Base-by-base conservation (phyloP, 2,113 vertebrate species). In the Burhinus bistriatus region DNA sequence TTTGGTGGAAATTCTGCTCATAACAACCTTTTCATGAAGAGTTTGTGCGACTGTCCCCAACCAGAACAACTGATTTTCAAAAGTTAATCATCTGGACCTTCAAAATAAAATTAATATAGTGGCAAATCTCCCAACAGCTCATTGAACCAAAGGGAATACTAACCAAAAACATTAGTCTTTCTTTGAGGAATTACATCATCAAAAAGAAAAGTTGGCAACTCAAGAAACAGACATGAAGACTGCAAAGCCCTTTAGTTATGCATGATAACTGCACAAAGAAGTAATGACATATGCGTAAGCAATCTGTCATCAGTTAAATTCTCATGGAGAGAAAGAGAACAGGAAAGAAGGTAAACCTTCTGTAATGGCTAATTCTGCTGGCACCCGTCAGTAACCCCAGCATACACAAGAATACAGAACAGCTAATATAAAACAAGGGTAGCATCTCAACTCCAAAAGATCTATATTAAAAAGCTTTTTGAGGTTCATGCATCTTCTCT, bases 401-500 rank as follows among this genome's bases (percentile, higher is more conserved):
- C 20, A 58, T 42, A 61, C 47, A 72, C 51, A 78, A 64, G 70
- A 79, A 77, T 42, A 72, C 11, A 55, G 66, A 91, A 30, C 11
- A 95, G 44, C 62, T 91, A 34, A 77, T 83, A 65, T 40, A 51
- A 83, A 91, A 76, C 9, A 70, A 77, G 47, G 12, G 61, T 36
- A 77, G 49, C 23, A 57, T 76, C 61, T 94, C 54, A 79, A 57
- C 87, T 94, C 62, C 61, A 64, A 62, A 83, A 86, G 42, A 70
- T 38, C 42, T 85, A 25, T 73, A 93, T 93, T 95, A 87, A 89
- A 72, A 90, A 73, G 62, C 55, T 70, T 91, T 95, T 85, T 73
- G 81, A 93, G 45, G 26, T 5, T 95, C 87, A 68, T 94, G 75
- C 51, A 52, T 96, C 93, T 93, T 87, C 65, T 79, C 59, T 70